Evolutionary conservation across 2,888 invertebrate genomes (phyloP).

Genomic region (Druceiella hillmani): DNA sequence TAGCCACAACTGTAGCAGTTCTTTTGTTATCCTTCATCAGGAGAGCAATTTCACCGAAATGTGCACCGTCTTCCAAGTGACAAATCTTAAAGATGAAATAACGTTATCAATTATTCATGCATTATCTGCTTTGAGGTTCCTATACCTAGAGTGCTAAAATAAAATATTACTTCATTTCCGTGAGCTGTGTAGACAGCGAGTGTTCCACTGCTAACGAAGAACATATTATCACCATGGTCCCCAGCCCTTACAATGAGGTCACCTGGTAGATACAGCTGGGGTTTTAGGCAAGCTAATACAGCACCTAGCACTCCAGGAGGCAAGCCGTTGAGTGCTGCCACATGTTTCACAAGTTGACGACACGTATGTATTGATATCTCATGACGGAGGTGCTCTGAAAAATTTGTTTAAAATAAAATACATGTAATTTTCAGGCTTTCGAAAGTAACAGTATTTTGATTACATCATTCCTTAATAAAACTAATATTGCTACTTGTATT

Average conservation of each 20-base stretch:
- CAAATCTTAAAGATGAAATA: slow-evolving; percentile 39
- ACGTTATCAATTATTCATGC: not conserved
- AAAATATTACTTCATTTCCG: slow-evolving; percentile 54
- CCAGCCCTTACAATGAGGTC: slow-evolving; percentile 56
- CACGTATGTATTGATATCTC: slow-evolving; percentile 53
- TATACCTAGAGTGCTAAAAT: slow-evolving; percentile 38
- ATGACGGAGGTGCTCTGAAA: slow-evolving; percentile 41
- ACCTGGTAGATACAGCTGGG: slow-evolving; percentile 55
- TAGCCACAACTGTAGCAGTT: slow-evolving; percentile 53
- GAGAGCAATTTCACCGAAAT: slow-evolving; percentile 59
- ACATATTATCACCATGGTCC: slow-evolving; percentile 57
- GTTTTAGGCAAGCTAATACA: slow-evolving; percentile 47
- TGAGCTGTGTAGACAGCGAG: slow-evolving; percentile 55
- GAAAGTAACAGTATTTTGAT: too few species aligned
- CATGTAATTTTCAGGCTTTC: too few species aligned
- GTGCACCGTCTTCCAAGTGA: slow-evolving; percentile 55
- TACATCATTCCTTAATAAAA: not conserved
- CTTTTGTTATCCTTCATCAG: slow-evolving; percentile 51
- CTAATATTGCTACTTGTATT: not conserved
- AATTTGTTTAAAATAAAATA: too few species aligned
- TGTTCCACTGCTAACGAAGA: slow-evolving; percentile 56
- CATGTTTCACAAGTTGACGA: slow-evolving; percentile 49
- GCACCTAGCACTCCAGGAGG: slow-evolving; percentile 44
- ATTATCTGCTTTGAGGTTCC: not conserved
- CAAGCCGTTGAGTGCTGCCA: slow-evolving; percentile 48